A percentile compares a stretch with the other conserved stretches of the same genome.
Evolutionary conservation across 1,140 invertebrate species (phyloP).

Genomic region (Dendrolimus kikuchii): DNA sequence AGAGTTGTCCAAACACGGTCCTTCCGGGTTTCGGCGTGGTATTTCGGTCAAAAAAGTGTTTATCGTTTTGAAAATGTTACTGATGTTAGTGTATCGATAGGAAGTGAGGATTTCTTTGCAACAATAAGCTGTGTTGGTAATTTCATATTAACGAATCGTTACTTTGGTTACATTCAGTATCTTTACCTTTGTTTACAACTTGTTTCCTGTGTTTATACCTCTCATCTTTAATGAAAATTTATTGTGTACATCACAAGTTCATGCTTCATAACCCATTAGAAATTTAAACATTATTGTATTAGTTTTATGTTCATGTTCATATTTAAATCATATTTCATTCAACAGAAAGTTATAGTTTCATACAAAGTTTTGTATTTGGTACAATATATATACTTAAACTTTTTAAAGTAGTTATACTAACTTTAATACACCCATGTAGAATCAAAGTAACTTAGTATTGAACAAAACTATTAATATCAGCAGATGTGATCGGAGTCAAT

Average conservation of each 20-base stretch:
- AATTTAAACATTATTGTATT: not conserved
- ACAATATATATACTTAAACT: no score
- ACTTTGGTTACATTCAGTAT: conserved; percentile 30
- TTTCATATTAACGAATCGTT: conserved; percentile 22
- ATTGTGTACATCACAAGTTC: conserved; percentile 12
- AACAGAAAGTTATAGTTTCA: no score
- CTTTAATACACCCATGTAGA: no score
- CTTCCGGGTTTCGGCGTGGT: conserved; percentile 45
- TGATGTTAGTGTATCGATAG: conserved; percentile 11
- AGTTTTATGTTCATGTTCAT: no score
- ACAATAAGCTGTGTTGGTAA: conserved; percentile 8
- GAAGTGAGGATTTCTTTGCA: conserved; percentile 14
- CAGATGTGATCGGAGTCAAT: not conserved
- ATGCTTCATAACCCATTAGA: conserved; percentile 4
- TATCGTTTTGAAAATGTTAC: conserved; percentile 25
- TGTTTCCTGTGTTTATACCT: conserved; percentile 50
- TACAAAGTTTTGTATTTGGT: not conserved
- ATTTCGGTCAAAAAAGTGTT: conserved; percentile 40
- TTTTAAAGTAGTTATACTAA: no score
- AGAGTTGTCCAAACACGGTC: conserved; percentile 42
- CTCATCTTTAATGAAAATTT: conserved; percentile 32
- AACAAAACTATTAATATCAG: not conserved
- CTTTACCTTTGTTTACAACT: conserved; percentile 54
- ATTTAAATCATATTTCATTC: no score
- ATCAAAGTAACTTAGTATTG: not conserved